Conservation (phyloP, 2,797 vertebrate genomes). For the Tiaroga cobitis region DNA sequence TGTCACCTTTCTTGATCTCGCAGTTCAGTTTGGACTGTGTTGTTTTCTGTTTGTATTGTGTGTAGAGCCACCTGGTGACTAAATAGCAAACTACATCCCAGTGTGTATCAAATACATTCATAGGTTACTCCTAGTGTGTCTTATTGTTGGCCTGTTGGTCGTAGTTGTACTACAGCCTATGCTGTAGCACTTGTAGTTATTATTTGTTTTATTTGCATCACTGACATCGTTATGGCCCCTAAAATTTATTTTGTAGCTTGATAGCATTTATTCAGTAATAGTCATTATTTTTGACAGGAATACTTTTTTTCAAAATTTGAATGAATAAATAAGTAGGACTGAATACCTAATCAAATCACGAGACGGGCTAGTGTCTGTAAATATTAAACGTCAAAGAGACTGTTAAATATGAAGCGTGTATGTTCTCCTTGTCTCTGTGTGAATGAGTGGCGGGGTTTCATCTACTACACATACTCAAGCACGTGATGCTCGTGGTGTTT, state of each 20-base stretch:
- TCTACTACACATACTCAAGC: no score
- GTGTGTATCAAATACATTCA: background rate
- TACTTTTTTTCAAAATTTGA: background rate
- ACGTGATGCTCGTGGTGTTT: no score
- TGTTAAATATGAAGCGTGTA: no score
- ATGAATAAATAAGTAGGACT: background rate
- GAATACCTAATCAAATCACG: background rate
- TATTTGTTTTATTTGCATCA: background rate
- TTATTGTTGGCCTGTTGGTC: background rate
- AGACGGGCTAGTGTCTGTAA: background rate
- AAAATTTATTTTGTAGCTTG: background rate
- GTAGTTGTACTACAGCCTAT: background rate
- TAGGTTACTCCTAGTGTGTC: background rate
- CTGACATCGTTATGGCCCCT: background rate
- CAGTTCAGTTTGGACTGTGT: background rate
- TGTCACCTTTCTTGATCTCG: background rate
- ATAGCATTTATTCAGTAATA: background rate
- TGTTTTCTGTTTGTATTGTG: background rate
- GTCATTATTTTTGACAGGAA: background rate
- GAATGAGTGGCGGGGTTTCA: no score
- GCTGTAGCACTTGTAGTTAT: background rate
- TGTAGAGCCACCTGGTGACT: slow-evolving; percentile 30
- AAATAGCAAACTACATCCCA: background rate
- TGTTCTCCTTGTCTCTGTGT: background rate
- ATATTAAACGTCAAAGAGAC: background rate